Evolutionary conservation across 1,140 invertebrate species (phyloP).

Genomic region (Lasioglossum albipes): DNA sequence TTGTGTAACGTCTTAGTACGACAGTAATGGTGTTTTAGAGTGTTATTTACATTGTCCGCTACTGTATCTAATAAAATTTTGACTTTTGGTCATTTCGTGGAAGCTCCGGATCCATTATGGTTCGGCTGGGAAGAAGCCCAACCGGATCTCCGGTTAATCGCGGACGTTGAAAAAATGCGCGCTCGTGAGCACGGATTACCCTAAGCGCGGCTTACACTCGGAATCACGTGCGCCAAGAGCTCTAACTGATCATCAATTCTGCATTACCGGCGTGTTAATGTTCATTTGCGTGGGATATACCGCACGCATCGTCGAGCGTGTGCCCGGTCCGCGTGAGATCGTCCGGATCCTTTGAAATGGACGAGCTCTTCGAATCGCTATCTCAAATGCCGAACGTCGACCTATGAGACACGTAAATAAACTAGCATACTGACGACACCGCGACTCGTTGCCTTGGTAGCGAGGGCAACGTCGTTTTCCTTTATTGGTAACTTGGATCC

Average conservation of each 20-base stretch:
- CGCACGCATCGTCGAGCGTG: background rate
- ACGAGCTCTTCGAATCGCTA: constrained; percentile 12
- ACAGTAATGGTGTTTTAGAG: too few species aligned
- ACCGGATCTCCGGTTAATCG: background rate
- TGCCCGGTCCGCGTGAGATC: constrained; percentile 18
- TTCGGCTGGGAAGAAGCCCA: background rate
- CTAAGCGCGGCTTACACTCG: constrained; percentile 2
- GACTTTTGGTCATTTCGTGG: too few species aligned
- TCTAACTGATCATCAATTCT: constrained; percentile 52
- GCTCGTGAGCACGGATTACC: constrained; percentile 12
- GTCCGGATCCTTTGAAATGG: constrained; percentile 16
- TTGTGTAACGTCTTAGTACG: too few species aligned
- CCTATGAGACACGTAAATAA: constrained; percentile 19
- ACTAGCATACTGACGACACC: background rate
- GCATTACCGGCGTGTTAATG: constrained; percentile 31
- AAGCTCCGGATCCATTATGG: too few species aligned
- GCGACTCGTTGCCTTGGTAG: background rate
- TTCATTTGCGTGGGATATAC: constrained; percentile 22
- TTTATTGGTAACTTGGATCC: background rate
- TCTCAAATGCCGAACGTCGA: constrained; percentile 4
- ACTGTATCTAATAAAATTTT: too few species aligned
- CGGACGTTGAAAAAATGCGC: background rate
- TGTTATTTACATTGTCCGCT: too few species aligned
- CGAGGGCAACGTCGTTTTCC: background rate
- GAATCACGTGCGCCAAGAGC: constrained; percentile 18